Conservation (phyloP, 2,797 vertebrate species). For the Melanotaenia maccullochi region DNA sequence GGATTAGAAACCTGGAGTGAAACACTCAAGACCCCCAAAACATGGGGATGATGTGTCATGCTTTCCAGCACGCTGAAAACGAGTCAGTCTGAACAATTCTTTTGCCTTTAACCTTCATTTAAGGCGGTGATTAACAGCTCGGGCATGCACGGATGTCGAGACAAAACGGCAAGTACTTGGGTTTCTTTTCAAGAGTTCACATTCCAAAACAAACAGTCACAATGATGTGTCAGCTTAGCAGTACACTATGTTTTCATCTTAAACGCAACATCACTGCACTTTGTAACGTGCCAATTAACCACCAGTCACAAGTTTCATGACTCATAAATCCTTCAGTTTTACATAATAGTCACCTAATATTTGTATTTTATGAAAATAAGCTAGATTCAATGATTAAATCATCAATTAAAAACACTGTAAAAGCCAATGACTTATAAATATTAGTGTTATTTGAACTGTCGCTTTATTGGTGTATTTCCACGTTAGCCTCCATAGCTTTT, state of each 20-base stretch:
- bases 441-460: neutral
- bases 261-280: slow-evolving; percentile 26
- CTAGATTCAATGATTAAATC: neutral
- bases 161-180: slow-evolving; percentile 21
- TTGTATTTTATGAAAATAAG: neutral
- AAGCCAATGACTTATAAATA: neutral
- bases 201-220: slow-evolving; percentile 42
- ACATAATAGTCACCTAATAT: neutral
- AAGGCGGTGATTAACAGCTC: slow-evolving; percentile 40
- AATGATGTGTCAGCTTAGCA: slow-evolving; percentile 12
- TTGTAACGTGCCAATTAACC: neutral
- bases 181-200: slow-evolving; percentile 22
- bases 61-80: neutral
- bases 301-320: slow-evolving; percentile 1
- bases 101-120: slow-evolving; percentile 35
- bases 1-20: neutral
- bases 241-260: slow-evolving; percentile 19
- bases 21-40: neutral
- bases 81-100: slow-evolving; percentile 19
- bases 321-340: slow-evolving; percentile 9
- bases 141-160: slow-evolving; percentile 7
- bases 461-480: neutral
- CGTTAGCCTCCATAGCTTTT: neutral
- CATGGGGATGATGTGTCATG: slow-evolving; percentile 8
- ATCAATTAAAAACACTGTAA: neutral